phyloP scores from a whole-genome alignment of 2,113 vertebrate genomes.

The Paratilapia polleni region DNA sequence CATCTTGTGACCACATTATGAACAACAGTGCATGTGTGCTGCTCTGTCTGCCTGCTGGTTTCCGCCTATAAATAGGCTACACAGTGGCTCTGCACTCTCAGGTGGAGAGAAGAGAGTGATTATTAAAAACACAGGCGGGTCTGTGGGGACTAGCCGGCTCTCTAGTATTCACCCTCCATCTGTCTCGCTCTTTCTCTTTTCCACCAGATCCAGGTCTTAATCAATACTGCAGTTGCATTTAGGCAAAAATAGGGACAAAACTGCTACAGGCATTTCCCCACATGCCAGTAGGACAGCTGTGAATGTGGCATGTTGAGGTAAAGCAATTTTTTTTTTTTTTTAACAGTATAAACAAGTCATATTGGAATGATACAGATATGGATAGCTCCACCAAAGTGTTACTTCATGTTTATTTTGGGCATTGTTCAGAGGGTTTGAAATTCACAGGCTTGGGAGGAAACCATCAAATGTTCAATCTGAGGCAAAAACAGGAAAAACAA shows the following conservation, averaged over 20 bases:
- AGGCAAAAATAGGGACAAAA: slow-evolving; percentile 1
- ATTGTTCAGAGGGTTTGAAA: slow-evolving; percentile 7
- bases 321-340: background rate
- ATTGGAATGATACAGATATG: background rate
- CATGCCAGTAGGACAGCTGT: background rate
- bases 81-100: slow-evolving; percentile 55
- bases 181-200: slow-evolving; percentile 51
- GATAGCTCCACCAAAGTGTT: background rate
- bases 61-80: slow-evolving; percentile 69
- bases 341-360: slow-evolving; percentile 6
- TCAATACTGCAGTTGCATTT: slow-evolving; percentile 27
- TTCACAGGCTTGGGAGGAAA: background rate
- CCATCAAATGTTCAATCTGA: background rate
- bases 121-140: slow-evolving; percentile 75
- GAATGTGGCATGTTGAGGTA: background rate
- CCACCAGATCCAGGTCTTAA: slow-evolving; percentile 49
- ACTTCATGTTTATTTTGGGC: background rate
- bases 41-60: slow-evolving; percentile 46
- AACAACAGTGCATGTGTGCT: slow-evolving; percentile 57
- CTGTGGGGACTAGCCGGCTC: slow-evolving; percentile 47
- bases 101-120: slow-evolving; percentile 65
- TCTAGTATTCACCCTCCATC: slow-evolving; percentile 19
- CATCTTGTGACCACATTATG: slow-evolving; percentile 50
- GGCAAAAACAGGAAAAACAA: background rate
- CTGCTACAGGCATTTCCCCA: background rate